Evolutionary conservation across 37 sponge, comb jelly and placozoan genomes (phyloP).

Genomic region (Axinella damicornis): DNA sequence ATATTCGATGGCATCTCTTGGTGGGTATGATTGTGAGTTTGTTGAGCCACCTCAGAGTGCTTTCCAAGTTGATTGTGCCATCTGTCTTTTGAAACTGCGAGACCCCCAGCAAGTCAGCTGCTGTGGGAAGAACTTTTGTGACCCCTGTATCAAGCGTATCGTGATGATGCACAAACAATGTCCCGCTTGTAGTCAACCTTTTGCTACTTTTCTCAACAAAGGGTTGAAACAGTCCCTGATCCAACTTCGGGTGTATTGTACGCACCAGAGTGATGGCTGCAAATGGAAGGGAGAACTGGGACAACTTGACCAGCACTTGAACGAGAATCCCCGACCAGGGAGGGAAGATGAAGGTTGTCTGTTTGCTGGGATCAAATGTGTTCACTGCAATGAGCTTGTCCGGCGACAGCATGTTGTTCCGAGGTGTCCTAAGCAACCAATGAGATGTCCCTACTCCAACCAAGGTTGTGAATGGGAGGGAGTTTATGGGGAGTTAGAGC

Average conservation of each 20-base stretch:
- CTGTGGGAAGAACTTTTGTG: constrained; percentile 16
- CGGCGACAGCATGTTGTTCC: not conserved
- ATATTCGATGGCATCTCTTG: no score
- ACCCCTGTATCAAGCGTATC: not conserved
- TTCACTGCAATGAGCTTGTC: not conserved
- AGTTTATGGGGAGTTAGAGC: no score
- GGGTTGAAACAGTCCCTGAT: constrained; percentile 9
- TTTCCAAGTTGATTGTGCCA: constrained; percentile 4
- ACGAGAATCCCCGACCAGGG: not conserved
- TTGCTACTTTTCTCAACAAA: not conserved
- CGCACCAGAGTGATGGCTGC: constrained; percentile 1
- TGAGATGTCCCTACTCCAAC: no score
- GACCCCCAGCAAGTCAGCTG: constrained; percentile 12
- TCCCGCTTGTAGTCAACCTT: not conserved
- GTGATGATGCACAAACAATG: not conserved
- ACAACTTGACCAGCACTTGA: not conserved
- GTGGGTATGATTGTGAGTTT: constrained; percentile 11
- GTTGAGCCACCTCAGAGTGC: not conserved
- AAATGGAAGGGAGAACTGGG: constrained; percentile 11
- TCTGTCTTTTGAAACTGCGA: constrained; percentile 11
- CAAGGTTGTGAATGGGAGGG: no score
- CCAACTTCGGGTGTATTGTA: not conserved
- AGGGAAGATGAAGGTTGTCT: not conserved
- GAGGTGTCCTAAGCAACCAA: not conserved
- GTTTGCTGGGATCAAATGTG: not conserved